A percentile compares a stretch with the other conserved stretches of the same genome.
Evolutionary conservation across 1,140 invertebrate genomes (phyloP).

Genomic region (Trachymyrmex septentrionalis): DNA sequence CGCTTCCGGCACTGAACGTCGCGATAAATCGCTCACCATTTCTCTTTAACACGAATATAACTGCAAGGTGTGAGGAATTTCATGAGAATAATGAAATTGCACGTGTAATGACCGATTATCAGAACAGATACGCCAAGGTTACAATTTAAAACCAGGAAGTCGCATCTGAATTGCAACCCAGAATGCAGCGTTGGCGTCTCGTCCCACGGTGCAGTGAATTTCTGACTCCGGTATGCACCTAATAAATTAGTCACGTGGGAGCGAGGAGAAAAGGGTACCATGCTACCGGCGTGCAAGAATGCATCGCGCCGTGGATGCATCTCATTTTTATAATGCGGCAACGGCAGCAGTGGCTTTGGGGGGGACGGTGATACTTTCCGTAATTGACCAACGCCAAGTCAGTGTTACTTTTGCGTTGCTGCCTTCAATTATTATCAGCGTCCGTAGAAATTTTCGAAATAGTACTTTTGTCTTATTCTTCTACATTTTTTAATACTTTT

Average conservation of each 20-base stretch:
- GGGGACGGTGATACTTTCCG: constrained; percentile 25
- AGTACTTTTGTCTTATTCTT: neutral
- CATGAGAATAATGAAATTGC: constrained; percentile 55
- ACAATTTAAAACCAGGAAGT: constrained; percentile 61
- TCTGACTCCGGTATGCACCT: constrained; percentile 58
- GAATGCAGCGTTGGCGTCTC: constrained; percentile 34
- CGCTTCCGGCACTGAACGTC: constrained; percentile 38
- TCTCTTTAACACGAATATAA: constrained; percentile 15
- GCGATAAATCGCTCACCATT: constrained; percentile 44
- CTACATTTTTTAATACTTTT: neutral
- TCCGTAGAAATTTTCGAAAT: constrained; percentile 1
- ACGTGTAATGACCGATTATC: constrained; percentile 57
- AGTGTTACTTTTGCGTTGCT: constrained; percentile 14
- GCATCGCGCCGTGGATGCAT: constrained; percentile 55
- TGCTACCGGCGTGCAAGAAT: constrained; percentile 58
- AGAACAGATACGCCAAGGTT: constrained; percentile 56
- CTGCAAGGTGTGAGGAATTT: constrained; percentile 48
- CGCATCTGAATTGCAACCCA: constrained; percentile 43
- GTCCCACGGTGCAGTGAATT: constrained; percentile 59
- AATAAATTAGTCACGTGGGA: constrained; percentile 68
- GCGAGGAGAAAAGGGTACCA: constrained; percentile 49
- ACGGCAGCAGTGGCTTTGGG: neutral
- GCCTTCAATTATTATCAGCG: constrained; percentile 34
- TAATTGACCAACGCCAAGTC: constrained; percentile 47
- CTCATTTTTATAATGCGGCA: constrained; percentile 59